Evolutionary conservation across 1,140 invertebrate species (phyloP), one percentile per base, ranked within the genome.

Genomic region (Pogonognathellus flavescens): DNA sequence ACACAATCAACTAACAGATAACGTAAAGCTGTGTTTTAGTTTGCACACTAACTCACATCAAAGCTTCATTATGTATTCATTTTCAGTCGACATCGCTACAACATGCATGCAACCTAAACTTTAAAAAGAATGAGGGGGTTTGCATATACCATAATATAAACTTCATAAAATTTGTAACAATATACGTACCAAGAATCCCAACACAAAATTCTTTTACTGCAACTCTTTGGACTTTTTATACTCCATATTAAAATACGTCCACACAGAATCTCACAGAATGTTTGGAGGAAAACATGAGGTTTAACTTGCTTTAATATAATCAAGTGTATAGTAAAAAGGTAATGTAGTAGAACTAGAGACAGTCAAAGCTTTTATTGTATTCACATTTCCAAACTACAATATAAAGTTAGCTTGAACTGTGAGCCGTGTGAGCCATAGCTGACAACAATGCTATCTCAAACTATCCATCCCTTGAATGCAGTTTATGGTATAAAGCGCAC

Each of bases 401-500:
- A 25, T 66, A 66, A 13, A 25, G 62, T 66, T 22, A 60, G 4
- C 22, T 20, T 66, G 62, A 55, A 41, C n/a, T n/a, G 31, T 41
- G 31, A 41, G 6, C 31, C n/a, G n/a, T 41, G 31, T 41, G 31
- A 41, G 31, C 31, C 16, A 55, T 55, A 55, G 11, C 16, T 14
- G 22, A 66, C 14, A 20, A 10, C 22, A 22, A 81, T 81, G 11
- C 18, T 81, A 50, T 55, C 14, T 18, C 31, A 41, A 41, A 41
- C 18, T 14, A 22, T 50, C 50, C 80, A 55, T 81, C 80, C 50
- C 53, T 53, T 81, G 11, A 81, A 22, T 57, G n/a, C 50, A 55
- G 50, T 81, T 81, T 81, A 81, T 81, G 80, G 80, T 81, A 81
- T 81, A 50, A 81, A 55, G 80, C 31, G 31, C 31, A 41, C 55